Evolutionary conservation across 2,888 invertebrate genomes (phyloP).

Genomic region (Tuberolachnus salignus): DNA sequence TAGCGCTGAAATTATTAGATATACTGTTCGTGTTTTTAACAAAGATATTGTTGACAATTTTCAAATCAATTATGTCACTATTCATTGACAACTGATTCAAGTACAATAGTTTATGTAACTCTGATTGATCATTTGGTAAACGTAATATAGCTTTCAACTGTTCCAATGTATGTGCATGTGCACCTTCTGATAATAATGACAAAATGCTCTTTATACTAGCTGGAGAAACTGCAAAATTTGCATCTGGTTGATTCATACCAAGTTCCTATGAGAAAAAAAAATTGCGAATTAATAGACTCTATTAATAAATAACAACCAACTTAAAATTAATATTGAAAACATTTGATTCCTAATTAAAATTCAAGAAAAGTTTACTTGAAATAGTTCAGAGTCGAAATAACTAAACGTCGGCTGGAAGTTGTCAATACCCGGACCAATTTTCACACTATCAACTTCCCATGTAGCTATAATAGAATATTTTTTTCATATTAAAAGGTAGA

Average conservation of each 20-base stretch:
- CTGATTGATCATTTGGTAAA: conserved; percentile 61
- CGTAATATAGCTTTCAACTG: conserved; percentile 69
- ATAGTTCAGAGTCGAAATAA: conserved; percentile 62
- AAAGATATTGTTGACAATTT: conserved; percentile 59
- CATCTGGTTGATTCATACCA: conserved; percentile 59
- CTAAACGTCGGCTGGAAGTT: conserved; percentile 60
- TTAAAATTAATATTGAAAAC: neutral
- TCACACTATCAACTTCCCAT: neutral
- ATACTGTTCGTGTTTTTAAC: conserved; percentile 58
- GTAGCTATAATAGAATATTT: conserved; percentile 20
- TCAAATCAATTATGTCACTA: conserved; percentile 56
- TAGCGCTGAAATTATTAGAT: conserved; percentile 64
- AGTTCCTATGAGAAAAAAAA: conserved; percentile 58
- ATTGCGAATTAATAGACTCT: neutral
- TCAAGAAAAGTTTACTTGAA: conserved; percentile 58
- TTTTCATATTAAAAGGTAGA: neutral
- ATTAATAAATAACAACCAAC: neutral
- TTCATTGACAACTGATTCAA: conserved; percentile 54
- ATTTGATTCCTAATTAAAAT: neutral
- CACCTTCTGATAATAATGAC: conserved; percentile 71
- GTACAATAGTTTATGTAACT: conserved; percentile 29
- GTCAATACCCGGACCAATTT: conserved; percentile 13
- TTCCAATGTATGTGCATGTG: conserved; percentile 66
- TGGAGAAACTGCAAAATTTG: conserved; percentile 73
- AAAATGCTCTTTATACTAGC: conserved; percentile 71